Evolutionary conservation across 1,140 invertebrate species (phyloP), one percentile per base, ranked within the genome.

Genomic region (Battus philenor): DNA sequence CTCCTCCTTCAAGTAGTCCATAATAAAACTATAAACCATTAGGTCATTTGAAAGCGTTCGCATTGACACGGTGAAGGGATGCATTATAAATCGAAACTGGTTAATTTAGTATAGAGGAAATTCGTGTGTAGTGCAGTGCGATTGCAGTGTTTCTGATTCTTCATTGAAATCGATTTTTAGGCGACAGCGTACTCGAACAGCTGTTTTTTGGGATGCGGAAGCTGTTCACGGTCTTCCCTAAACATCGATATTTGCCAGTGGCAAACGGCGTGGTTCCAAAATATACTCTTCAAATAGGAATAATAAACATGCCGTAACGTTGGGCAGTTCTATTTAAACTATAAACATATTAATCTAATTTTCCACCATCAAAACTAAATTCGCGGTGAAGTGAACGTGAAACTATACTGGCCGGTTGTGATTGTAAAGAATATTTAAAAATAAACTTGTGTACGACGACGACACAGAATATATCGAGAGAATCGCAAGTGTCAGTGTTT

Each of bases 221-320:
- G 58, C 39, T 39, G 17, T 16, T 36, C 16, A n/a, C n/a, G 4
- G 17, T 10, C 17, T 36, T 10, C 9, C 50, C 55, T 54, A 57
- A 80, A 78, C 76, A 77, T 73, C 76, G 78, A 76, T 69, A 80
- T 70, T 56, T 59, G 56, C 61, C 54, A 74, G 65, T 54, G 66
- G 63, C 44, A 68, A 58, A 55, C 47, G 26, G 41, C 49, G 47
- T 32, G 36, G 33, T 47, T 45, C n/a, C 44, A 5, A 17, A 44
- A 48, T 31, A 52, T 36, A 44, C 43, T 16, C 26, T 44, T 15
- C 7, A 12, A 45, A 51, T 15, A 33, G 9, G 13, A 41, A 51
- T 32, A 41, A 33, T 33, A 47, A 34, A 44, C n/a, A 27, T 36
- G 33, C 16, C 33, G 5, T 36, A 36, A 20, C 1, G 4, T 36